Evolutionary conservation across 2,888 invertebrate genomes (phyloP).

Genomic region (Galeopsomyia nigrocyanea): DNA sequence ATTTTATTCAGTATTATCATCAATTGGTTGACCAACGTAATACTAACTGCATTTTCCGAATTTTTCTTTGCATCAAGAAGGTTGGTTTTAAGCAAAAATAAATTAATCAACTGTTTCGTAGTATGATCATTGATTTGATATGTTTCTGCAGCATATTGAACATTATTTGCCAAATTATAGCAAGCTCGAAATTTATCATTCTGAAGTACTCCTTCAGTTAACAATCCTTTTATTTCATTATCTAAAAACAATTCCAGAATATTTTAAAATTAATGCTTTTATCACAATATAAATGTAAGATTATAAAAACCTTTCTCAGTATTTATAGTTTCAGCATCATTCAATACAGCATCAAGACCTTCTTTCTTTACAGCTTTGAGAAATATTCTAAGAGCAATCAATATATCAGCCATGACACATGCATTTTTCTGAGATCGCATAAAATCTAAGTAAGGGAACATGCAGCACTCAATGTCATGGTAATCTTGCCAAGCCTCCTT

Average conservation of each 20-base stretch:
- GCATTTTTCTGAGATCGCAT: background rate
- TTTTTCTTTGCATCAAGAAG: background rate
- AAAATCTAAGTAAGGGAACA: conserved; percentile 9
- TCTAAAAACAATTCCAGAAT: conserved; percentile 50
- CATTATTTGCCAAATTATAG: conserved; percentile 13
- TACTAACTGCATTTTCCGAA: background rate
- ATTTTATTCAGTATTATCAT: background rate
- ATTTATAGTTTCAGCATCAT: background rate
- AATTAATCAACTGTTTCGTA: background rate
- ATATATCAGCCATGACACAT: background rate
- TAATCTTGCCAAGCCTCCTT: conserved; percentile 76
- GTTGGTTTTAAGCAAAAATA: background rate
- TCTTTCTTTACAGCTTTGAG: conserved; percentile 5
- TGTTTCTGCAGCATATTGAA: background rate
- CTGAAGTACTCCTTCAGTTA: conserved; percentile 56
- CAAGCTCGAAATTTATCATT: conserved; percentile 59
- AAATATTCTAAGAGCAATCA: background rate
- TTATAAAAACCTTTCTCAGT: conserved; percentile 53
- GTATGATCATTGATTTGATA: background rate
- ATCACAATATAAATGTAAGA: background rate
- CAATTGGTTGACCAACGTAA: background rate
- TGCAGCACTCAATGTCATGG: conserved; percentile 83
- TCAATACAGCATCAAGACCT: conserved; percentile 3
- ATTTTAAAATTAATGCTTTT: background rate
- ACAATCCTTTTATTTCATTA: conserved; percentile 60